These are phyloP conservation scores for Odontamblyopus rebecca DNA, from an alignment of 2,797 vertebrate species.

Conservation along the genomic window DNA sequence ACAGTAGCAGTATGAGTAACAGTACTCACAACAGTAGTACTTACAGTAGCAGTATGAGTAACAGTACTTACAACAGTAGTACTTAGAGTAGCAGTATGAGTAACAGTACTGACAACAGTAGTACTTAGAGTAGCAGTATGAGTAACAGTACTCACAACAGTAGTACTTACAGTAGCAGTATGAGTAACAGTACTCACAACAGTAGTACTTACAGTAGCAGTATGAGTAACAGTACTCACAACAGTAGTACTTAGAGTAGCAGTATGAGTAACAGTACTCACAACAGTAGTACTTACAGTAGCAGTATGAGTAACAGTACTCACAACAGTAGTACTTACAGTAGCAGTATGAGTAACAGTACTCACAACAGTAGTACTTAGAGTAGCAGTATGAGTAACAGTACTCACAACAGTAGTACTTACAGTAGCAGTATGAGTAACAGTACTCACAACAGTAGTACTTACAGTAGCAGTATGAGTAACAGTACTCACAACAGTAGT, in stretches of 20 bases:
- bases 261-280: background rate
- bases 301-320: background rate
- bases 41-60: background rate
- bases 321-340: background rate
- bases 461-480: background rate
- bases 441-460: background rate
- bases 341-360: background rate
- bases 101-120: background rate
- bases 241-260: background rate
- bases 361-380: background rate
- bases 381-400: background rate
- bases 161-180: background rate
- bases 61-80: background rate
- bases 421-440: background rate
- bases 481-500: background rate
- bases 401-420: background rate
- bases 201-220: background rate
- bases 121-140: background rate
- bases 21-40: background rate
- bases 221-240: background rate
- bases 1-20: background rate
- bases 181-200: background rate
- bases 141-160: background rate
- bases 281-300: background rate
- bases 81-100: background rate